phyloP scores from a whole-genome alignment of 2,113 vertebrate species.

The Pterocles orientalis region DNA sequence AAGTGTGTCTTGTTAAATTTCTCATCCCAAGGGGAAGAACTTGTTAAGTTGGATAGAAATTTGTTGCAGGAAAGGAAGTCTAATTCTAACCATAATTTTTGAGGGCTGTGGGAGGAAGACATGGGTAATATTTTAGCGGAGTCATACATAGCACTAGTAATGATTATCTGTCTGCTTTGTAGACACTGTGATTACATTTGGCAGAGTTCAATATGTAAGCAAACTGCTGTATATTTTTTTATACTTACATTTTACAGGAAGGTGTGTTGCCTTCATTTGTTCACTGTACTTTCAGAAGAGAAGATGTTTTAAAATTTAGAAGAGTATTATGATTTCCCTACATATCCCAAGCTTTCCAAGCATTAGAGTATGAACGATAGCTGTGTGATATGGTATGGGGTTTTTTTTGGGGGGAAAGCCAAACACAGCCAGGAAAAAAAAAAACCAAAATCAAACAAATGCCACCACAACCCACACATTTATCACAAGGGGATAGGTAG shows the following conservation, averaged over 20 bases:
- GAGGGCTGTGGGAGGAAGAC: neutral
- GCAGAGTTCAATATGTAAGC: neutral
- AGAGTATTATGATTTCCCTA: fast-evolving
- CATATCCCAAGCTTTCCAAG: neutral
- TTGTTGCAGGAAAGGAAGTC: neutral
- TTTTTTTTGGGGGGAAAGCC: neutral
- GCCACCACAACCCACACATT: neutral
- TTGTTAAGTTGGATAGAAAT: neutral
- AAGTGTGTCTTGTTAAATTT: neutral
- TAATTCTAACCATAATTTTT: neutral
- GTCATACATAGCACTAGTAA: neutral
- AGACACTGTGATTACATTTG: neutral
- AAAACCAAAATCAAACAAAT: neutral
- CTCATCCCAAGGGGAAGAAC: neutral
- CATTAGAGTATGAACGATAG: neutral
- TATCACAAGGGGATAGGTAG: neutral
- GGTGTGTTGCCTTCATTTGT: neutral
- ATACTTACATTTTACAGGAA: neutral
- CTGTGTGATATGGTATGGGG: neutral
- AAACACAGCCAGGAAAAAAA: neutral
- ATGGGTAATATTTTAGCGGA: neutral
- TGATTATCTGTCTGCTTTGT: neutral
- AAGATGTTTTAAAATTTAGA: neutral
- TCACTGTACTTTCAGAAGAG: neutral
- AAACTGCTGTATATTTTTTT: neutral